Evolutionary conservation across 2,113 vertebrate species (phyloP), one percentile per base, ranked within the genome.

Genomic region (Seriola rivoliana): DNA sequence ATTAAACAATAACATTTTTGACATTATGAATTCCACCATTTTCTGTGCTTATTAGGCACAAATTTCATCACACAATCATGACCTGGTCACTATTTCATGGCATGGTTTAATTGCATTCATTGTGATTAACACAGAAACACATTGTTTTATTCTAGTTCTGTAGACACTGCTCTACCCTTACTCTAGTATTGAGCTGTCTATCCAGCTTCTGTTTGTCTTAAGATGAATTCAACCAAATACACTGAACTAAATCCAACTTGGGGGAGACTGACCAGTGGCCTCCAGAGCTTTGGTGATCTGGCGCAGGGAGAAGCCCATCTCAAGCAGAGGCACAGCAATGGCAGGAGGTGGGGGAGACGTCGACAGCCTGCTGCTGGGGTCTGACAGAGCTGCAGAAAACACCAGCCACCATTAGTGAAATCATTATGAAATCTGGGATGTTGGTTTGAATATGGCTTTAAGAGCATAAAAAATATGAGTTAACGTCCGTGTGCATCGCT

Each of bases 221-320:
- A 12, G 21, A 52, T 2, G 4, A 59, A 42, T 12, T 63, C 0
- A 32, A 0, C n/a, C 4, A 14, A 66, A 57, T 40, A 1, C 14
- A 34, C 7, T 1, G 8, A 21, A 25, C 21, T 44, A 48, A 75
- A 54, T 44, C 4, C 29, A 48, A 3, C 4, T 19, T 0, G 6
- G 17, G 4, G 1, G 14, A 57, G 14, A 67, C 69, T 80, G n/a
- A 99, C 98, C 98, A 85, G 98, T 99, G 71, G 98, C 97, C 92
- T 99, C 98, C 96, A 99, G 96, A 40, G 98, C 98, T 93, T 98
- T 99, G 75, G 97, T 96, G 90, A 99, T 99, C 74, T 99, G 98
- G 3, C 97, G 93, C 84, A 99, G 96, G 8, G 98, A 98, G 89
- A 99, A 99, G 0, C 98, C 98, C 98, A 99, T 99, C 93, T 99